A percentile compares a stretch with the other conserved stretches of the same genome.
Conservation (phyloP, 2,888 invertebrate species). For the Allophyes oxyacanthae region DNA sequence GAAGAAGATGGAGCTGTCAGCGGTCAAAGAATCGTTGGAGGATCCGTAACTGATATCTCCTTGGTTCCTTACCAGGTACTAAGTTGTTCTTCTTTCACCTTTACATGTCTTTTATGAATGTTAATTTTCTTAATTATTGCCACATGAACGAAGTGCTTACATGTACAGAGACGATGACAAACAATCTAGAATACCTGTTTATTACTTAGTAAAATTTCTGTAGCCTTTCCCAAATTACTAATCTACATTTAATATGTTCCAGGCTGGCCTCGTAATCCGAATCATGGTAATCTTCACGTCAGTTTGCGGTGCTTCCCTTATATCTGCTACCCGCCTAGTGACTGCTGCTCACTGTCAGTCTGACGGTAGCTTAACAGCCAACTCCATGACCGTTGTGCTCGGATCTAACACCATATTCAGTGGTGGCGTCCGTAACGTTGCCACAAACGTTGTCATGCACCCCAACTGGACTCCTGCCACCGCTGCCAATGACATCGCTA, state of each 20-base stretch:
- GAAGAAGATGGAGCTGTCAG: constrained; percentile 55
- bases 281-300: constrained; percentile 63
- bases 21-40: constrained; percentile 69
- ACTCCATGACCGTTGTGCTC: constrained; percentile 65
- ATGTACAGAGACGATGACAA: no score
- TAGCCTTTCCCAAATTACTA: not conserved
- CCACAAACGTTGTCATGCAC: constrained; percentile 61
- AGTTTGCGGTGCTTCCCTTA: constrained; percentile 70
- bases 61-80: constrained; percentile 72
- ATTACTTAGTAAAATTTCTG: no score
- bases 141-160: no score
- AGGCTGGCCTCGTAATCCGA: constrained; percentile 72
- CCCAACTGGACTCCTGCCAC: constrained; percentile 62
- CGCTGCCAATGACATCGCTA: constrained; percentile 66
- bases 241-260: constrained; percentile 16
- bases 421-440: constrained; percentile 64
- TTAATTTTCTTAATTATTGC: not conserved
- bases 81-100: no score
- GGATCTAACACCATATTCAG: constrained; percentile 69
- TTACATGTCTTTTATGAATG: constrained; percentile 3
- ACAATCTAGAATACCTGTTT: no score
- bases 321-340: constrained; percentile 58
- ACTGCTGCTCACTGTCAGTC: constrained; percentile 72
- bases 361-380: constrained; percentile 64
- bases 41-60: constrained; percentile 61